phyloP scores from a whole-genome alignment of 2,888 invertebrate genomes.

The Hanleya hanleyi region DNA sequence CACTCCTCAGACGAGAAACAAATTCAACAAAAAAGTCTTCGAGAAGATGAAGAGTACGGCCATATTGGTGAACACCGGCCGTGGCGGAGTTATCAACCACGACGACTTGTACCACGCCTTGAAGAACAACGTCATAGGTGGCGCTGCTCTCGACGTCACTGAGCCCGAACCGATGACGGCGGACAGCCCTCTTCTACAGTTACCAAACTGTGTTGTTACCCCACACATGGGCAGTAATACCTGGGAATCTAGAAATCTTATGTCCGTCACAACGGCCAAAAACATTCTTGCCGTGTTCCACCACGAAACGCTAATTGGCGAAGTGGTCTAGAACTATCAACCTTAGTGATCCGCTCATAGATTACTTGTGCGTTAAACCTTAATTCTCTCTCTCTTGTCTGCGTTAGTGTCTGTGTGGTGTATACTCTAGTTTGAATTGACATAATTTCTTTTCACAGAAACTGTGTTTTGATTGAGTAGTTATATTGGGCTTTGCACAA shows the following conservation, averaged over 20 bases:
- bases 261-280: constrained; percentile 85
- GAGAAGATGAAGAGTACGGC: constrained; percentile 88
- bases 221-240: constrained; percentile 95
- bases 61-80: constrained; percentile 89
- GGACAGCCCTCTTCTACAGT: constrained; percentile 82
- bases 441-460: too few species aligned
- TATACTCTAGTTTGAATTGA: too few species aligned
- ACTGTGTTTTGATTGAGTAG: too few species aligned
- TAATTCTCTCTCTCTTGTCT: too few species aligned
- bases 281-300: constrained; percentile 85
- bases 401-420: too few species aligned
- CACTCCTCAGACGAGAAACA: constrained; percentile 83
- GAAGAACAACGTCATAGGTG: constrained; percentile 81
- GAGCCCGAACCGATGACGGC: constrained; percentile 91
- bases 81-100: constrained; percentile 81
- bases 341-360: too few species aligned
- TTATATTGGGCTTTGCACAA: too few species aligned
- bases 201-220: constrained; percentile 87
- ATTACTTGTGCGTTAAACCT: too few species aligned
- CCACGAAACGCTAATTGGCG: constrained; percentile 76
- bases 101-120: constrained; percentile 85
- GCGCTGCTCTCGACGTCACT: constrained; percentile 93
- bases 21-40: constrained; percentile 87
- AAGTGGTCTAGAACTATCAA: constrained; percentile 17
- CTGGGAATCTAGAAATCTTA: constrained; percentile 82